These are phyloP conservation scores for Oxygymnocypris stewartii DNA, from an alignment of 2,113 vertebrate genomes.

Conservation along the genomic window DNA sequence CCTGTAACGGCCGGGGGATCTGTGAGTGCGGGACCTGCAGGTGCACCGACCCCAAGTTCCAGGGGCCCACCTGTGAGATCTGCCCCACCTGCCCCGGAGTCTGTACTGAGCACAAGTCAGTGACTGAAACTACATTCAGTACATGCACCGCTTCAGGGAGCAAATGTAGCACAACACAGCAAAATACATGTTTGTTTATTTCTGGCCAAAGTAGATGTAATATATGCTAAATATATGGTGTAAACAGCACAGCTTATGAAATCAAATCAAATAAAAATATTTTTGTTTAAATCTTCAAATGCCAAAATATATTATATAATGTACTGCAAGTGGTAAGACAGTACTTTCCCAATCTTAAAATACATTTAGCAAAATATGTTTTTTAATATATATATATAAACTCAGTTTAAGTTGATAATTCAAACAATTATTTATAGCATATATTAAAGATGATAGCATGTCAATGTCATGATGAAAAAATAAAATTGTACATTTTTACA, in stretches of 20 bases:
- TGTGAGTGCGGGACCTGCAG: slow-evolving; percentile 92
- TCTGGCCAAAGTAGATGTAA: too few species aligned
- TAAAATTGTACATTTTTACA: too few species aligned
- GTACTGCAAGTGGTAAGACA: too few species aligned
- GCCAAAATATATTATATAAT: not conserved
- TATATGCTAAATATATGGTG: not conserved
- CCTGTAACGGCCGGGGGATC: slow-evolving; percentile 88
- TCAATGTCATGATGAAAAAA: too few species aligned
- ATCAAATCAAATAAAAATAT: not conserved
- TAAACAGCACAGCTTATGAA: not conserved
- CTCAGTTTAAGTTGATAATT: too few species aligned
- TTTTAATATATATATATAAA: too few species aligned
- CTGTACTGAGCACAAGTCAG: slow-evolving; percentile 92
- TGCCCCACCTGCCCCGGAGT: slow-evolving; percentile 94
- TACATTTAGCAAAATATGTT: too few species aligned
- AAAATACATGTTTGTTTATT: too few species aligned
- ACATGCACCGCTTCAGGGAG: not conserved
- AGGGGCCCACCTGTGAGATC: slow-evolving; percentile 90
- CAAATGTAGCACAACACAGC: not conserved
- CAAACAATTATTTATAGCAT: too few species aligned
- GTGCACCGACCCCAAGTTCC: slow-evolving; percentile 92
- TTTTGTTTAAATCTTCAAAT: not conserved
- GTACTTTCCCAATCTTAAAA: too few species aligned
- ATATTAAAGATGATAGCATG: too few species aligned
- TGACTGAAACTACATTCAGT: not conserved